Conservation (phyloP, 1,140 invertebrate genomes). For the Lasioglossum baleicum region DNA sequence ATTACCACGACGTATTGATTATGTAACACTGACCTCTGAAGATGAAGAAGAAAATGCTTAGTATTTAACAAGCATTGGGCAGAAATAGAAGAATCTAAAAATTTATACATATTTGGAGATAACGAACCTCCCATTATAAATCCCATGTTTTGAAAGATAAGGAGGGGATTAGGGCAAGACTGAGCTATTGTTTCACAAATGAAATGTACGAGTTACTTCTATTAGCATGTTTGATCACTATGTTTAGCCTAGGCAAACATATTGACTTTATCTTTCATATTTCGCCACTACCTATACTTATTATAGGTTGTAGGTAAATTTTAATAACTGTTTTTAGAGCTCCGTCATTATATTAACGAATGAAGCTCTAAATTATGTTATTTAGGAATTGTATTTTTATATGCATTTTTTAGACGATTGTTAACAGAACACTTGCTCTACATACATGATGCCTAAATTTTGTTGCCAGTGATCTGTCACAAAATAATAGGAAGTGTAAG, state of each 20-base stretch:
- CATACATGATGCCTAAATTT: conserved; percentile 53
- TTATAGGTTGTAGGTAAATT: conserved; percentile 59
- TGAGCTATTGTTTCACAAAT: conserved; percentile 65
- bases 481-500: conserved; percentile 59
- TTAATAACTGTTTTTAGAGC: conserved; percentile 62
- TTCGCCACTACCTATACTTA: conserved; percentile 41
- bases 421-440: conserved; percentile 52
- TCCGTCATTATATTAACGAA: conserved; percentile 63
- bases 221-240: conserved; percentile 57
- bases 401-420: conserved; percentile 60
- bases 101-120: conserved; percentile 51
- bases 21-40: conserved; percentile 63
- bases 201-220: conserved; percentile 57
- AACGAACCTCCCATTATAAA: conserved; percentile 68
- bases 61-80: conserved; percentile 39
- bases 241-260: conserved; percentile 36
- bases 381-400: conserved; percentile 68
- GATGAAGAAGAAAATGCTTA: conserved; percentile 75
- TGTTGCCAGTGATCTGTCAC: conserved; percentile 57
- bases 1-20: conserved; percentile 72
- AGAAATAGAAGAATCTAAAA: conserved; percentile 37
- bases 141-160: conserved; percentile 45
- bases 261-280: conserved; percentile 46
- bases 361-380: conserved; percentile 51
- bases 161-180: conserved; percentile 70